Base-by-base conservation (phyloP, 1,140 invertebrate species). In the Archivesica marissinica region DNA sequence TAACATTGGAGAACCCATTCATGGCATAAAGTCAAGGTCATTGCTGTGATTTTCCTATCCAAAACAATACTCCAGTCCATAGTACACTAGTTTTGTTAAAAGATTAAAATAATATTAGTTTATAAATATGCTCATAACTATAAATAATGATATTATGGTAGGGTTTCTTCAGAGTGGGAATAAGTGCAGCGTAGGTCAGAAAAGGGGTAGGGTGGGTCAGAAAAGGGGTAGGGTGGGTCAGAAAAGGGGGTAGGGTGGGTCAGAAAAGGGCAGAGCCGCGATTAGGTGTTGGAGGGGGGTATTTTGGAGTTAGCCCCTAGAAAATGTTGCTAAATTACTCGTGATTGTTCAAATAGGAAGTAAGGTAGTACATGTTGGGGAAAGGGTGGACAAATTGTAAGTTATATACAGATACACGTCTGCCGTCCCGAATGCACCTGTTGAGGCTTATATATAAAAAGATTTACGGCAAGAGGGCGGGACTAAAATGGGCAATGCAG, bases 11-110 rank as follows among this genome's bases (percentile, higher is more conserved):
- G 68, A 30, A 15, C 0, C 23, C 44, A 72, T 72, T 33, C 68
- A 72, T 52, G 35, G 41, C 66, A 70, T 44, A 3, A 38, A 50
- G n/a, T 72, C 1, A 47, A 72, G 44, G 33, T 30, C 30, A 30
- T 33, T 72, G 68, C n/a, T 72, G 15, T 72, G 68, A 47, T 72
- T 72, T 72, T 72, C 68, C 68, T 72, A 44, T 47, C 28, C 68
- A 72, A 30, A 15, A 72, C 41, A 72, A 20, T 35, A 30, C 23
- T 61, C 9, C 9, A 47, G 9, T 47, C 20, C 20, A 11, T 47
- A 47, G 9, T 47, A 9, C 20, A 47, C 20, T 11, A 47, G 9
- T 11, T 20, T 47, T 9, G 44, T 20, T 47, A 20, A 9, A 9
- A 47, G 44, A 9, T 11, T 47, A 47, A 47, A 47, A 47, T 20